These are phyloP conservation scores for Phainopepla nitens DNA, from an alignment of 2,113 vertebrate species.

Conservation along the genomic window DNA sequence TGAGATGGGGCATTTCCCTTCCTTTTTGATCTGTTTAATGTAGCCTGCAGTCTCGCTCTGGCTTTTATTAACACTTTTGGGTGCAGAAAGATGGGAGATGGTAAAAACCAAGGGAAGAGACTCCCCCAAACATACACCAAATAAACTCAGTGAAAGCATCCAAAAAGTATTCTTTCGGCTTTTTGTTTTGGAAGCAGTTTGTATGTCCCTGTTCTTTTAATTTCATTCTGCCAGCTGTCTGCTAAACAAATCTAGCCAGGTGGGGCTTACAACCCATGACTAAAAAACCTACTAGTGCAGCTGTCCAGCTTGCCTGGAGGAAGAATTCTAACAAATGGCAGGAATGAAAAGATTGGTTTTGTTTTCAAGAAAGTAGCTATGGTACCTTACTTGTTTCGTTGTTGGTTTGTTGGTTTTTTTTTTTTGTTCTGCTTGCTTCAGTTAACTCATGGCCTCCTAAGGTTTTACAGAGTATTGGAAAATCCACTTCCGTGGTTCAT, in stretches of 20 bases:
- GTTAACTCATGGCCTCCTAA: constrained; percentile 68
- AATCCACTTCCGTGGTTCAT: constrained; percentile 46
- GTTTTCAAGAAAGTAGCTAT: constrained; percentile 81
- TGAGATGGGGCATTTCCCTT: constrained; percentile 20
- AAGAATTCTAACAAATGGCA: constrained; percentile 84
- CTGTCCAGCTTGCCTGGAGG: constrained; percentile 84
- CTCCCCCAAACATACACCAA: not conserved
- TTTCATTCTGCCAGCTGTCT: constrained; percentile 87
- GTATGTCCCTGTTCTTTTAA: constrained; percentile 77
- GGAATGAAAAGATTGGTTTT: constrained; percentile 78
- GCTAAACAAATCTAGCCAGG: constrained; percentile 87
- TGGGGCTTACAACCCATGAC: constrained; percentile 86
- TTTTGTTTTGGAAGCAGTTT: constrained; percentile 78
- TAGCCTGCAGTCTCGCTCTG: not conserved
- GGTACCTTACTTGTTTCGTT: constrained; percentile 69
- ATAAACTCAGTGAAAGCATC: constrained; percentile 67
- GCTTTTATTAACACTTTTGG: not conserved
- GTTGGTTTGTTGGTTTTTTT: not conserved
- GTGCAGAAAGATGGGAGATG: not conserved
- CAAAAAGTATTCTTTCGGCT: constrained; percentile 75
- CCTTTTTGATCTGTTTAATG: constrained; percentile 36
- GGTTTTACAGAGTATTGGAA: constrained; percentile 58
- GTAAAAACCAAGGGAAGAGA: constrained; percentile 16
- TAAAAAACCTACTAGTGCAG: constrained; percentile 84
- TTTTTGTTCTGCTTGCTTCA: constrained; percentile 40